Conservation (phyloP, 2,888 invertebrate genomes). For the Dinocampus coccinellae region DNA sequence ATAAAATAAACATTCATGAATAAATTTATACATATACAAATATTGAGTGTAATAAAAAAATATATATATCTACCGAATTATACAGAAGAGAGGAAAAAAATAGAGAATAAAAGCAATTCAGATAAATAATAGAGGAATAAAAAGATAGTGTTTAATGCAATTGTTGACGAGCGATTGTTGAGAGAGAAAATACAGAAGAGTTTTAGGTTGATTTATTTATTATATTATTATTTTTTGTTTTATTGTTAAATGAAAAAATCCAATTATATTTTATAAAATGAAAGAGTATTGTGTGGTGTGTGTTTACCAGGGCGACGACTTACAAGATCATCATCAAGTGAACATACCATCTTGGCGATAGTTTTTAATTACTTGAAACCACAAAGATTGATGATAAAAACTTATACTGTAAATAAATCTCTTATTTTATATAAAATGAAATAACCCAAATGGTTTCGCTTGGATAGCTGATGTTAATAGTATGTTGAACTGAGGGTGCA, state of each 20-base stretch:
- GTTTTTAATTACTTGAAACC: constrained; percentile 33
- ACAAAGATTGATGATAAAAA: constrained; percentile 39
- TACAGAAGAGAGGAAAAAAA: neutral
- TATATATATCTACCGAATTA: too few relatives aligned
- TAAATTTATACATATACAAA: too few relatives aligned
- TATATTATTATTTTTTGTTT: neutral
- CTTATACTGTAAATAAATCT: neutral
- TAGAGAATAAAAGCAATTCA: neutral
- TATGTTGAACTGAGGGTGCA: constrained; percentile 29
- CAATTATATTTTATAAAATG: too few relatives aligned
- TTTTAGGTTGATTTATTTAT: neutral
- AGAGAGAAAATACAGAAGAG: neutral
- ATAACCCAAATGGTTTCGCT: neutral
- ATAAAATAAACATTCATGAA: too few relatives aligned
- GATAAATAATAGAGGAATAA: neutral
- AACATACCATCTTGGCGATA: constrained; percentile 67
- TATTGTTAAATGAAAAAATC: neutral
- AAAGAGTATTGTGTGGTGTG: constrained; percentile 56
- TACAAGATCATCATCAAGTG: constrained; percentile 68
- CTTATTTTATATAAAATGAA: neutral
- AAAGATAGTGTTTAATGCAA: neutral
- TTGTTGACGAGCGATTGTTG: neutral
- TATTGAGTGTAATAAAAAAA: too few relatives aligned
- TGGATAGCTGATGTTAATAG: neutral
- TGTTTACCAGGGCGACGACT: constrained; percentile 69